phyloP scores from a whole-genome alignment of 1,140 invertebrate species.

The Drosophila mayri region DNA sequence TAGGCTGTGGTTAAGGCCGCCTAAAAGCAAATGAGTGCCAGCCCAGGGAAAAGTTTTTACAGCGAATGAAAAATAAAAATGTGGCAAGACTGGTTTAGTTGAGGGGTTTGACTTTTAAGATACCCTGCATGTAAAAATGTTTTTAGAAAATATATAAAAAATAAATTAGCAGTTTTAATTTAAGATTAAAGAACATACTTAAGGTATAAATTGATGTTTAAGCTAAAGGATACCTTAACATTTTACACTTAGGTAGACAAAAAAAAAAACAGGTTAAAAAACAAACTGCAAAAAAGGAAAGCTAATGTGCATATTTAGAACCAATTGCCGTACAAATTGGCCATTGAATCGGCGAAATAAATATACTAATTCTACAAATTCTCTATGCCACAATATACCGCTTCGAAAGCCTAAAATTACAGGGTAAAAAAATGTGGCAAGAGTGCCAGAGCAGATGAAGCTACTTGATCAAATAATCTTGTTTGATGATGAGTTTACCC shows the following conservation, averaged over 20 bases:
- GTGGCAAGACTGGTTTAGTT: neutral
- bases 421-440: slow-evolving; percentile 8
- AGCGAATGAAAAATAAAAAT: slow-evolving; percentile 14
- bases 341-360: too few relatives aligned
- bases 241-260: neutral
- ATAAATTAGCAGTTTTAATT: neutral
- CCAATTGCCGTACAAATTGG: neutral
- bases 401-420: neutral
- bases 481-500: slow-evolving; percentile 80
- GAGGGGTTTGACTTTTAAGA: neutral
- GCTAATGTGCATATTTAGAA: neutral
- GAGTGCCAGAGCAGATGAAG: slow-evolving; percentile 36
- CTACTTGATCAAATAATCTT: slow-evolving; percentile 82
- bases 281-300: neutral
- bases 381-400: neutral
- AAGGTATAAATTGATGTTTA: neutral
- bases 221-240: neutral
- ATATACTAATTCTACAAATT: neutral
- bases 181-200: neutral
- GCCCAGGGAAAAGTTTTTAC: slow-evolving; percentile 29
- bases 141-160: neutral
- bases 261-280: accelerated
- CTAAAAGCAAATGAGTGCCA: slow-evolving; percentile 65
- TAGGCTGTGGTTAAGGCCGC: slow-evolving; percentile 37
- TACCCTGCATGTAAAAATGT: neutral